Evolutionary conservation across 1,140 invertebrate species (phyloP), one percentile per base, ranked within the genome.

Genomic region (Trinorchestia longiramus): DNA sequence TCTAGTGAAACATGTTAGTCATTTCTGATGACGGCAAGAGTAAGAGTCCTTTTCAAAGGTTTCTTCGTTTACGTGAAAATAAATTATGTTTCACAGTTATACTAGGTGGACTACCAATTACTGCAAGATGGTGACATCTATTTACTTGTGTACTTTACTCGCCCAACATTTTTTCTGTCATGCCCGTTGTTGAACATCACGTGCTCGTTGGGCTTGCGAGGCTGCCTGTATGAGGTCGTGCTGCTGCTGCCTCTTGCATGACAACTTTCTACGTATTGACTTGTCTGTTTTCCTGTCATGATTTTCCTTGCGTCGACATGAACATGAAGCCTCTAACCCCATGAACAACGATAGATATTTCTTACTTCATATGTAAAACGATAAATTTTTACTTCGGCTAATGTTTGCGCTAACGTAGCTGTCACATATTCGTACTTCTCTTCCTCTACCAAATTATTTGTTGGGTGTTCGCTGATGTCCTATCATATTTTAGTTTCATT

Each of bases 211-310:
- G 40, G 43, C 92, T 94, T 44, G 92, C 92, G 92, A 94, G 92
- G 92, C 92, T 94, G 92, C 92, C 43, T 94, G 36, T 19, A n/a
- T 40, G 43, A 15, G 0, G 44, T 47, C 36, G 92, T 94, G 92
- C 92, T 94, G 92, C 19, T 94, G 43, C 88, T 44, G 92, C 92
- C 92, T 45, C 92, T 90, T 28, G 88, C 88, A 90, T 90, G 88
- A 90, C 88, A 15, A 90, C 1, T 90, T 77, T 90, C 41, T 90
- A 17, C 41, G 23, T 43, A 28, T 42, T 94, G 36, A 94, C 88
- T 94, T 28, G n/a, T 42, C 90, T 43, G 11, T 45, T 43, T 47
- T 94, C 47, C 92, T 94, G 0, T 47, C 92, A 0, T 42, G 36
- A 11, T 19, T 11, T 53, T 53, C 47, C 47, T 19, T 19, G 62